A percentile compares a stretch with the other conserved stretches of the same genome.
phyloP scores from a whole-genome alignment of 1,140 invertebrate species.

The Pachypeltis micranthus region DNA sequence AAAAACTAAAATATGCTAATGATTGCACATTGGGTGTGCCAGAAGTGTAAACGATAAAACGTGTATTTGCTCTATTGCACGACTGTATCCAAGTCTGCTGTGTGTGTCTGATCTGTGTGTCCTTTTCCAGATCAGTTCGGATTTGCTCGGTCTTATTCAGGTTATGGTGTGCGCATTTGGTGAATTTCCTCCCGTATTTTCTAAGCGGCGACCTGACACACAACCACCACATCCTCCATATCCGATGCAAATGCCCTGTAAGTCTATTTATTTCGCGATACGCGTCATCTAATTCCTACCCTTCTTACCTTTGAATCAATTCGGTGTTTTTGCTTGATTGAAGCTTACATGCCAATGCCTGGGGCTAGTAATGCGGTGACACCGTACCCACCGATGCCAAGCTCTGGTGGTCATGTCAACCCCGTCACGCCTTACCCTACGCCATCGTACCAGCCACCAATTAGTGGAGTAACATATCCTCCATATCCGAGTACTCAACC shows the following conservation, averaged over 20 bases:
- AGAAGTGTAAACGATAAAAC: not conserved
- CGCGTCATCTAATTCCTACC: not conserved
- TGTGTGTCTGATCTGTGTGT: not conserved
- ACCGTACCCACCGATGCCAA: conserved; percentile 20
- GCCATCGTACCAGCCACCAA: conserved; percentile 25
- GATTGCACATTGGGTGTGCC: not conserved
- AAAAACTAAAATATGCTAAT: no score
- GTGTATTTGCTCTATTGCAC: not conserved
- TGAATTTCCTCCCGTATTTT: conserved; percentile 87
- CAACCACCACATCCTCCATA: conserved; percentile 42
- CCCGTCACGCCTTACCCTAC: conserved; percentile 35
- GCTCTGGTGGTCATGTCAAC: conserved; percentile 31
- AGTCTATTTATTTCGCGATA: conserved; percentile 10
- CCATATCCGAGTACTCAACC: conserved; percentile 16
- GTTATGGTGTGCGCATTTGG: conserved; percentile 89
- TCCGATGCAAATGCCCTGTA: conserved; percentile 37
- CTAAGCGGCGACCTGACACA: conserved; percentile 44
- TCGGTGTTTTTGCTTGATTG: conserved; percentile 22
- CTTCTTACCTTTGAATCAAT: not conserved
- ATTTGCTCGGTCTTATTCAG: conserved; percentile 75
- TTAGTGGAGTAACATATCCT: conserved; percentile 9
- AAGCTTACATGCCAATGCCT: conserved; percentile 52
- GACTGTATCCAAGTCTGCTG: no score
- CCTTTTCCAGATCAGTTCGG: conserved; percentile 55
- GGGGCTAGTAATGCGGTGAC: conserved; percentile 37